Evolutionary conservation across 2,888 invertebrate species (phyloP).

Genomic region (Polietes domitor): DNA sequence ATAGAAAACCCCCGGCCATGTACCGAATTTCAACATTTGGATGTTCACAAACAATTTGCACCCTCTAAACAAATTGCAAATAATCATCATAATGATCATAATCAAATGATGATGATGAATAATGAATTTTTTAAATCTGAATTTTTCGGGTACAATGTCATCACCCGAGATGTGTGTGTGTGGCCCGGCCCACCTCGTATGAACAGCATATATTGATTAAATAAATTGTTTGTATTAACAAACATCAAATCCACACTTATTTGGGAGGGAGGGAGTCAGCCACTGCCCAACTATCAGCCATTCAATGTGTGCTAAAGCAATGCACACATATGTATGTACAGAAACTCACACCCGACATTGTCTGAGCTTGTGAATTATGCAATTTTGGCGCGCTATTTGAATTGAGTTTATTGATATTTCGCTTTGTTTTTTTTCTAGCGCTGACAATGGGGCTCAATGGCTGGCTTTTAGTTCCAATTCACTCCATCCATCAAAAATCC

Average conservation of each 20-base stretch:
- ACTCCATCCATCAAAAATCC: background rate
- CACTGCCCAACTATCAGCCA: background rate
- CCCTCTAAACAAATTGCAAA: slow-evolving; percentile 32
- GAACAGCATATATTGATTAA: slow-evolving; percentile 3
- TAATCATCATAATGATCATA: background rate
- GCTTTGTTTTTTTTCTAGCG: background rate
- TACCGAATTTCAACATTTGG: slow-evolving; percentile 23
- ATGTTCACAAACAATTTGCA: slow-evolving; percentile 49
- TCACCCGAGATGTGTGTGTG: background rate
- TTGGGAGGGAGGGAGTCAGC: too few species aligned
- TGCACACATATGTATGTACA: too few species aligned
- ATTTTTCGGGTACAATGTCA: background rate
- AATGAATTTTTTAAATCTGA: background rate
- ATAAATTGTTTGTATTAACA: slow-evolving; percentile 14
- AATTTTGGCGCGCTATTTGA: slow-evolving; percentile 58
- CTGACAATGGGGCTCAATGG: too few species aligned
- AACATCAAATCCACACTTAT: slow-evolving; percentile 54
- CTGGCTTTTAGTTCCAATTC: background rate
- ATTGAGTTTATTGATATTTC: slow-evolving; percentile 68
- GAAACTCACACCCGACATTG: background rate
- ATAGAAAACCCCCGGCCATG: too few species aligned
- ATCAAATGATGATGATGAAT: background rate
- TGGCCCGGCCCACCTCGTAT: too few species aligned
- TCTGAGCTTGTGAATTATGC: slow-evolving; percentile 40
- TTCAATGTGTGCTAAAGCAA: background rate